These are phyloP conservation scores for Halocynthia aurantium DNA, from an alignment of 23 tunicate species.

Conservation along the genomic window DNA sequence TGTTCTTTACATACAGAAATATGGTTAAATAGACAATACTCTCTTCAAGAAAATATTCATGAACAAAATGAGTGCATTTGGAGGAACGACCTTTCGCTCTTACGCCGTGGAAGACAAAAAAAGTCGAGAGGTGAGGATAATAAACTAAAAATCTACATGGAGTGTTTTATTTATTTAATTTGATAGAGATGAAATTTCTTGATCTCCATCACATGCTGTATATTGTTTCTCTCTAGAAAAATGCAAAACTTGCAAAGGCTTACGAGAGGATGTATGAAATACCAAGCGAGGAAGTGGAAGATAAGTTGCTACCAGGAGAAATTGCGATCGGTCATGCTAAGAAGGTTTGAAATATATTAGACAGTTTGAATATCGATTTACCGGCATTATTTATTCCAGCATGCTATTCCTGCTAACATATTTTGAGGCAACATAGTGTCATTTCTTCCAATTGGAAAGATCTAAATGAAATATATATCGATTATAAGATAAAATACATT, in stretches of 20 bases:
- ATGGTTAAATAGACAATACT: background rate
- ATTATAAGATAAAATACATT: too few relatives aligned
- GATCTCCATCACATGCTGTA: background rate
- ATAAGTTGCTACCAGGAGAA: slow-evolving; percentile 38
- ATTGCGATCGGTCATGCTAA: slow-evolving; percentile 42
- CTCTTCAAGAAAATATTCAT: background rate
- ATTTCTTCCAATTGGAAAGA: too few relatives aligned
- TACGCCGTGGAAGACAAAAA: background rate
- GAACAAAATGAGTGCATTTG: background rate
- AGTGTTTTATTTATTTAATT: background rate
- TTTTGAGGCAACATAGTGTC: too few relatives aligned
- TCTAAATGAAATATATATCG: too few relatives aligned
- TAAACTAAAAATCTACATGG: background rate
- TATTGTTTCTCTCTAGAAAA: slow-evolving; percentile 14
- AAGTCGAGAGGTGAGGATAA: background rate
- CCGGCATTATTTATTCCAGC: background rate
- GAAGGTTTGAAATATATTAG: slow-evolving; percentile 16
- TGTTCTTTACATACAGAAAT: slow-evolving; percentile 1
- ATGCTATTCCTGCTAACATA: too few relatives aligned
- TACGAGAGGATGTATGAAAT: slow-evolving; percentile 24
- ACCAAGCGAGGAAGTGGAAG: slow-evolving; percentile 27
- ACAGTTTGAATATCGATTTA: background rate
- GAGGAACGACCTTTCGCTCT: slow-evolving; percentile 12
- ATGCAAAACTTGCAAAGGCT: slow-evolving; percentile 31
- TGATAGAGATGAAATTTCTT: background rate